These are phyloP conservation scores for human DNA, from an alignment of 2,113 vertebrate genomes.

Conservation along the genomic window GRCh38 chr2:200910501-200911000, in stretches of 20 bases:
- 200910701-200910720: not conserved
- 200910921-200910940: slow-evolving; percentile 27
- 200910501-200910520: slow-evolving; percentile 45
- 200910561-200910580: slow-evolving; percentile 29
- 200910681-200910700: not conserved
- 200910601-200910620: not conserved
- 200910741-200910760: slow-evolving; percentile 19
- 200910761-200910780: not conserved
- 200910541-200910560: slow-evolving; percentile 20
- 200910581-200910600: slow-evolving; percentile 4
- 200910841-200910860: not conserved
- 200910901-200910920: slow-evolving; percentile 11
- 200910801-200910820: not conserved
- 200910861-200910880: not conserved
- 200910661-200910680: not conserved
- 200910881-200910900: not conserved
- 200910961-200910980: slow-evolving; percentile 34
- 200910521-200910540: slow-evolving; percentile 25
- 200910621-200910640: not conserved
- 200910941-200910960: slow-evolving; percentile 25
- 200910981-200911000: slow-evolving; percentile 67
- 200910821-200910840: not conserved
- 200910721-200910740: not conserved
- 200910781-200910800: not conserved
- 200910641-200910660: not conserved